A percentile compares a stretch with the other conserved stretches of the same genome.
These are phyloP conservation scores for Montipora cactus DNA, from an alignment of 64 coral and sea anemone species.

Conservation along the genomic window DNA sequence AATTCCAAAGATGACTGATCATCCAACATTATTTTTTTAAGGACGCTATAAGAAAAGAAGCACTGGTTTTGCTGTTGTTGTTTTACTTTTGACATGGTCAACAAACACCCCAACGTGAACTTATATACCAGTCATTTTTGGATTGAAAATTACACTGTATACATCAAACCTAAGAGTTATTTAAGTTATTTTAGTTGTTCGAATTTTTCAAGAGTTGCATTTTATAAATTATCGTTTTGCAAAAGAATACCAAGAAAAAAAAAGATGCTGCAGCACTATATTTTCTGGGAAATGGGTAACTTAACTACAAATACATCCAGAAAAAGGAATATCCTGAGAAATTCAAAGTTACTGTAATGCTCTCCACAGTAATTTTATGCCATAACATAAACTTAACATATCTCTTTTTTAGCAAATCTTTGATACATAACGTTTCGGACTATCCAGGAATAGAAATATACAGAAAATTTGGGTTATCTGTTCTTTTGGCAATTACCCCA, in stretches of 20 bases:
- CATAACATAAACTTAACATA: neutral
- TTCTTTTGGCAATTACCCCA: too few species aligned
- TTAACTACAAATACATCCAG: neutral
- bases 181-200: conserved; percentile 56
- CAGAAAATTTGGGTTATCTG: too few species aligned
- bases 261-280: neutral
- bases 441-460: too few species aligned
- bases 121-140: neutral
- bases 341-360: neutral
- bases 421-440: neutral
- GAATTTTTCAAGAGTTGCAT: conserved; percentile 47
- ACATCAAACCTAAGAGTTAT: neutral
- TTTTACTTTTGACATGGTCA: neutral
- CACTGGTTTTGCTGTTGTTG: neutral
- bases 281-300: conserved; percentile 34
- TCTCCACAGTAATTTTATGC: neutral
- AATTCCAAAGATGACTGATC: neutral
- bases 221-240: conserved; percentile 41
- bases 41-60: neutral
- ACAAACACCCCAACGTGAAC: neutral
- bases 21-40: neutral
- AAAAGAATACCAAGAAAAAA: neutral
- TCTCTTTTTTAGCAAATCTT: neutral
- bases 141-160: neutral
- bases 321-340: neutral